A percentile compares a stretch with the other conserved stretches of the same genome.
Evolutionary conservation across 2,113 vertebrate species (phyloP).

Genomic region (Hemibagrus wyckioides): DNA sequence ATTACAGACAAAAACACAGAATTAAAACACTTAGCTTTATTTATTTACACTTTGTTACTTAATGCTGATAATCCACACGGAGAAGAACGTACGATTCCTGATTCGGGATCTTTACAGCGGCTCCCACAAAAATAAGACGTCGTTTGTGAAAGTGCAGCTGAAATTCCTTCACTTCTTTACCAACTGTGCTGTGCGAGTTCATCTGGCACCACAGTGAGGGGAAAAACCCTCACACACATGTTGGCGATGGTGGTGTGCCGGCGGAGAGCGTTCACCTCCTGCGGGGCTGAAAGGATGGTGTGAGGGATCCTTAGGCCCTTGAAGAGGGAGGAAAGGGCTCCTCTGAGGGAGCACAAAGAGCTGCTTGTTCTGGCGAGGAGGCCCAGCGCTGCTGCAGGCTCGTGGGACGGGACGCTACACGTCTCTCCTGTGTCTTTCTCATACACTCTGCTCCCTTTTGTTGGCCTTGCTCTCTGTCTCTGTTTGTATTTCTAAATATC

Average conservation of each 20-base stretch:
- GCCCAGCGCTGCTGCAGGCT: constrained; percentile 35
- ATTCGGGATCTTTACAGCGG: neutral
- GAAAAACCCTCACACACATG: constrained; percentile 7
- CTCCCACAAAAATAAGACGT: neutral
- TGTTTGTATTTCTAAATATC: constrained; percentile 37
- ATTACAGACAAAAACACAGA: neutral
- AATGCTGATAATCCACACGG: neutral
- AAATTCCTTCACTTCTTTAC: constrained; percentile 11
- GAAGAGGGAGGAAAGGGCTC: constrained; percentile 40
- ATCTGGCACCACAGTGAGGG: constrained; percentile 21
- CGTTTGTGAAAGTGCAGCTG: neutral
- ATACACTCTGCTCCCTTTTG: neutral
- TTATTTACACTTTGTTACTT: neutral
- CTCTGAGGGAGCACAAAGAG: constrained; percentile 53
- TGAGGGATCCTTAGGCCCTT: constrained; percentile 45
- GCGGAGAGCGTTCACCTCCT: constrained; percentile 28
- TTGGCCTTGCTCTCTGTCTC: neutral
- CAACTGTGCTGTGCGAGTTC: constrained; percentile 31
- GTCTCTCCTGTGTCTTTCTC: constrained; percentile 11
- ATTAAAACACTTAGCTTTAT: neutral
- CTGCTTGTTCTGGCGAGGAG: constrained; percentile 53
- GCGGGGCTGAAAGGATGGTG: constrained; percentile 39
- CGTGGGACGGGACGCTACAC: constrained; percentile 27
- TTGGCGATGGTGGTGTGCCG: constrained; percentile 22
- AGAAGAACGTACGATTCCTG: neutral